Evolutionary conservation across 2,888 invertebrate species (phyloP).

Genomic region (Caenorhabditis sp.): DNA sequence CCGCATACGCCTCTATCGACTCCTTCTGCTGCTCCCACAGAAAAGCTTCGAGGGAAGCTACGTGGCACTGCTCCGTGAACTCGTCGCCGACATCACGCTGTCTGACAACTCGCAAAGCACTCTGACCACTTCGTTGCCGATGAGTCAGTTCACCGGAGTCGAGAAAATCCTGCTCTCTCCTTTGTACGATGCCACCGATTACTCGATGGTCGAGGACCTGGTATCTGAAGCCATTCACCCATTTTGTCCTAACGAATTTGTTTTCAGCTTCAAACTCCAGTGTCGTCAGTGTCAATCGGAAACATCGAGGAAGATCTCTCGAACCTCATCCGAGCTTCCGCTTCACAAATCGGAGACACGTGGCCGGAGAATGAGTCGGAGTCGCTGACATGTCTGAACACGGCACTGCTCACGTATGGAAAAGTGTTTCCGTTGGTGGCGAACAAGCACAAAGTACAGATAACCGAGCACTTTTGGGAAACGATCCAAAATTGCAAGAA

Average conservation of each 20-base stretch:
- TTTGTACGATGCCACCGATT: conserved; percentile 60
- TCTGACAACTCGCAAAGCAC: conserved; percentile 91
- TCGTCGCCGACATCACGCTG: conserved; percentile 93
- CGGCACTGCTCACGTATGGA: conserved; percentile 92
- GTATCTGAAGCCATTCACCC: too few species aligned
- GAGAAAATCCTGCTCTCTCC: conserved; percentile 63
- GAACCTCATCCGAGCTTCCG: conserved; percentile 82
- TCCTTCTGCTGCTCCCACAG: conserved; percentile 81
- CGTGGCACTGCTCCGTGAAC: conserved; percentile 89
- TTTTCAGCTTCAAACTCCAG: conserved; percentile 90
- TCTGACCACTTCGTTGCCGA: conserved; percentile 89
- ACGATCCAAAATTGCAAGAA: conserved; percentile 84
- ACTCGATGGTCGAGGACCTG: conserved; percentile 64
- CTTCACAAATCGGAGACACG: conserved; percentile 53
- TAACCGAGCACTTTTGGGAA: conserved; percentile 96
- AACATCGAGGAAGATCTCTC: conserved; percentile 97
- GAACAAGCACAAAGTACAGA: conserved; percentile 93
- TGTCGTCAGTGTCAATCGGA: conserved; percentile 88
- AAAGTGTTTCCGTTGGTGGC: conserved; percentile 92
- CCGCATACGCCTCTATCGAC: conserved; percentile 91
- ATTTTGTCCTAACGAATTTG: background rate
- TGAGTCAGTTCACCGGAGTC: conserved; percentile 86
- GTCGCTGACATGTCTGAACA: conserved; percentile 95
- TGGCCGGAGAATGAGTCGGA: conserved; percentile 85
- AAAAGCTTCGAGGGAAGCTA: conserved; percentile 81